Evolutionary conservation across 2,113 vertebrate species (phyloP), one percentile per base, ranked within the genome.

Genomic region (Etheostoma spectabile): DNA sequence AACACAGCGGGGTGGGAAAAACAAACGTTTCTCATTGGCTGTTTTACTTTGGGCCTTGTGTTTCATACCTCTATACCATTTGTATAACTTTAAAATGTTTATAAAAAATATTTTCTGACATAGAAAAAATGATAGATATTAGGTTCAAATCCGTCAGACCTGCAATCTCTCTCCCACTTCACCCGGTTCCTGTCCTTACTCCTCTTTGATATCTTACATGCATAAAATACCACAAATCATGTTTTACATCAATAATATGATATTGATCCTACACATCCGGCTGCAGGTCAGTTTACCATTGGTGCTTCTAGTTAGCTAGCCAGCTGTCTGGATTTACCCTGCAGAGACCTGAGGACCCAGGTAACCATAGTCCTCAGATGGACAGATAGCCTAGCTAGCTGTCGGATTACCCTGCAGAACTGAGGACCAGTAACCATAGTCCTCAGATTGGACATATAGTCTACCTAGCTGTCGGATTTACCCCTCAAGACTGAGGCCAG

Each of bases 1-100:
- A 64, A 46, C 33, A 74, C 89, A 68, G 76, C 42, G 51, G 83
- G 69, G 60, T 8, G 18, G 63, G n/a, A n/a, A 49, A 77, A 80
- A 83, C 71, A 46, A 87, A 82, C 38, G 64, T 80, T 75, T 52
- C 19, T 77, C 49, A 61, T 15, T n/a, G 16, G 33, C 4, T 8
- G 35, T n/a, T 80, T 75, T 38, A 45, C 68, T 84, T 70, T 5
- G n/a, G n/a, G 16, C 61, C 63, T 6, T 10, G 24, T 46, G 75
- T 73, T 63, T 80, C 49, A 69, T 66, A 21, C 16, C 14, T 35
- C 52, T 56, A 12, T 45, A 35, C 27, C 49, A 49, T 14, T 48
- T 42, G 5, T 22, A 33, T 15, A 45, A 10, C 11, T 76, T 85
- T 49, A 64, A 79, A 53, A 51, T 78, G 11, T 1, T 68, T 4